Evolutionary conservation across 2,888 invertebrate genomes (phyloP).

Genomic region (Prosapia bicincta): DNA sequence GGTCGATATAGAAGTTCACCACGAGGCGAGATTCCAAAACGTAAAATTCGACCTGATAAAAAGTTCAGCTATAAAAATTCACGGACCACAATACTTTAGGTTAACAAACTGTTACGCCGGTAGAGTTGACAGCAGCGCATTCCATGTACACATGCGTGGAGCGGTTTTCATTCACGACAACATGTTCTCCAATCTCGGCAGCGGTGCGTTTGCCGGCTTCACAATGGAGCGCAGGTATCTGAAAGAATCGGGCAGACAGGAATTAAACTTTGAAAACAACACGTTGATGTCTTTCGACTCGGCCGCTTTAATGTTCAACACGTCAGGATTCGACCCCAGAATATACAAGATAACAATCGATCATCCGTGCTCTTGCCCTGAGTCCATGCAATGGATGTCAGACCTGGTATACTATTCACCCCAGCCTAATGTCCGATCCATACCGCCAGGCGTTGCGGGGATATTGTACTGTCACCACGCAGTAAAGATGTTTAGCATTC

Average conservation of each 20-base stretch:
- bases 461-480: slow-evolving; percentile 33
- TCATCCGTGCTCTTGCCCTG: slow-evolving; percentile 56
- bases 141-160: slow-evolving; percentile 58
- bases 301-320: slow-evolving; percentile 57
- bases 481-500: neutral
- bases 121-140: slow-evolving; percentile 61
- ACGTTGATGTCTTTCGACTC: slow-evolving; percentile 55
- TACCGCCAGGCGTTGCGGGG: slow-evolving; percentile 28
- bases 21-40: slow-evolving; percentile 62
- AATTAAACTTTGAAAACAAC: slow-evolving; percentile 61
- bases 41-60: slow-evolving; percentile 60
- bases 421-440: slow-evolving; percentile 19
- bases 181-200: slow-evolving; percentile 53
- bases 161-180: slow-evolving; percentile 65
- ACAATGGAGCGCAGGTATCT: slow-evolving; percentile 42
- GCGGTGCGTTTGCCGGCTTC: slow-evolving; percentile 62
- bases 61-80: slow-evolving; percentile 67
- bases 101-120: slow-evolving; percentile 58
- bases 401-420: slow-evolving; percentile 36
- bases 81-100: slow-evolving; percentile 58
- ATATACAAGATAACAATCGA: slow-evolving; percentile 58
- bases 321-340: slow-evolving; percentile 53
- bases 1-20: slow-evolving; percentile 67
- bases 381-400: slow-evolving; percentile 42
- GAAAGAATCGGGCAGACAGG: slow-evolving; percentile 45